These are phyloP conservation scores for Saccopteryx bilineata DNA, from an alignment of 2,113 vertebrate species.

Conservation along the genomic window DNA sequence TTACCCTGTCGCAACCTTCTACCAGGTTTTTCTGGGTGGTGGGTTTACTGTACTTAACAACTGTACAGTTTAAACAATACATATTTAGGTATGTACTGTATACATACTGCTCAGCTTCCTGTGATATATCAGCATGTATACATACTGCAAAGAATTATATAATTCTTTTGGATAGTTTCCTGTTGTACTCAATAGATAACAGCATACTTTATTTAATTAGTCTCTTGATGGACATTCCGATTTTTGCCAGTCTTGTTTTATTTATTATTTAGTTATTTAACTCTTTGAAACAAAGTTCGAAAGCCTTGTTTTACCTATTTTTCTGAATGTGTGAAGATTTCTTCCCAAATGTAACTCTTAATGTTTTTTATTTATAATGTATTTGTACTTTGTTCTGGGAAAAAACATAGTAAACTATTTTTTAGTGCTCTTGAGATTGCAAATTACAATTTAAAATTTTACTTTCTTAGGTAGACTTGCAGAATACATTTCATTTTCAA, in stretches of 20 bases:
- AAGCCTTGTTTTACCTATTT: background rate
- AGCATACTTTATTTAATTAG: background rate
- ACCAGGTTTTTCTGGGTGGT: background rate
- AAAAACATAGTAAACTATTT: background rate
- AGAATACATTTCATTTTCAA: conserved; percentile 42
- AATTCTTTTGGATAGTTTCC: background rate
- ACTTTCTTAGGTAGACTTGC: background rate
- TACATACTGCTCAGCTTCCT: background rate
- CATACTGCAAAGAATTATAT: too few species aligned
- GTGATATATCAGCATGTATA: background rate
- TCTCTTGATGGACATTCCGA: background rate
- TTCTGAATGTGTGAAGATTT: background rate
- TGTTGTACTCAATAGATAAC: background rate
- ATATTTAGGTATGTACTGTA: background rate
- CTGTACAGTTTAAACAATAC: background rate
- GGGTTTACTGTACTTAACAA: background rate
- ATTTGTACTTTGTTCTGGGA: conserved; percentile 28
- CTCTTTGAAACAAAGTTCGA: background rate
- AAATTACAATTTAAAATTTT: conserved; percentile 60
- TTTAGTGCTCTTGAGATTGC: conserved; percentile 1
- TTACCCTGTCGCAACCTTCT: background rate
- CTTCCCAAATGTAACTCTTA: background rate
- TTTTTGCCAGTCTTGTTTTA: background rate
- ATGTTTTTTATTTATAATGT: conserved; percentile 46
- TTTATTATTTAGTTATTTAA: conserved; percentile 33